These are phyloP conservation scores for Picus viridis DNA, from an alignment of 2,797 vertebrate genomes.

Conservation along the genomic window DNA sequence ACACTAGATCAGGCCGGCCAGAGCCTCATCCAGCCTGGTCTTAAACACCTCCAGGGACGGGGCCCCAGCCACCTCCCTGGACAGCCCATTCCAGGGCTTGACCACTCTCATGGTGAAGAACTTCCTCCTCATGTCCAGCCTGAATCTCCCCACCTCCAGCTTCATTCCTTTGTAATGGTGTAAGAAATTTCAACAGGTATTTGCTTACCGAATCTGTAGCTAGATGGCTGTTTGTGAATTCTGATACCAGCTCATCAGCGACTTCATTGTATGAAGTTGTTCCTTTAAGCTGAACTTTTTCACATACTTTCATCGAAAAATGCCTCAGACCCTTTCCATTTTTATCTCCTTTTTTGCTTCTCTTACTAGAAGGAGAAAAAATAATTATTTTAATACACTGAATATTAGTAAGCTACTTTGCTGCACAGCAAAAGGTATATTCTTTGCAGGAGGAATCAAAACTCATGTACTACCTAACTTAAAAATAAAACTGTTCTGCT, in stretches of 20 bases:
- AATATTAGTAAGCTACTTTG: not conserved
- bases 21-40: too few relatives aligned
- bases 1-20: too few relatives aligned
- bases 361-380: conserved; percentile 79
- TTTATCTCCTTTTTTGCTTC: conserved; percentile 88
- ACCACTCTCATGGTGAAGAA: too few relatives aligned
- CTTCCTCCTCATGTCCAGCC: too few relatives aligned
- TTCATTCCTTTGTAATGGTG: not conserved
- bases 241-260: conserved; percentile 86
- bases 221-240: conserved; percentile 84
- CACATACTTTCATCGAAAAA: conserved; percentile 93
- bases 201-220: conserved; percentile 83
- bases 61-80: too few relatives aligned
- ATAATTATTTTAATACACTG: not conserved
- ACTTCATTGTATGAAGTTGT: conserved; percentile 89
- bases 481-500: not conserved
- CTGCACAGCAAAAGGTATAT: not conserved
- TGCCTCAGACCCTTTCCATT: conserved; percentile 88
- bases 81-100: too few relatives aligned
- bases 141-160: too few relatives aligned
- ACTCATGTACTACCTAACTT: not conserved
- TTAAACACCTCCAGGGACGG: too few relatives aligned
- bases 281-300: conserved; percentile 89
- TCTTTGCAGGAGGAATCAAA: not conserved
- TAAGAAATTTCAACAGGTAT: not conserved